These are phyloP conservation scores for Colinus virginianus DNA, from an alignment of 2,113 vertebrate species.

Conservation along the genomic window DNA sequence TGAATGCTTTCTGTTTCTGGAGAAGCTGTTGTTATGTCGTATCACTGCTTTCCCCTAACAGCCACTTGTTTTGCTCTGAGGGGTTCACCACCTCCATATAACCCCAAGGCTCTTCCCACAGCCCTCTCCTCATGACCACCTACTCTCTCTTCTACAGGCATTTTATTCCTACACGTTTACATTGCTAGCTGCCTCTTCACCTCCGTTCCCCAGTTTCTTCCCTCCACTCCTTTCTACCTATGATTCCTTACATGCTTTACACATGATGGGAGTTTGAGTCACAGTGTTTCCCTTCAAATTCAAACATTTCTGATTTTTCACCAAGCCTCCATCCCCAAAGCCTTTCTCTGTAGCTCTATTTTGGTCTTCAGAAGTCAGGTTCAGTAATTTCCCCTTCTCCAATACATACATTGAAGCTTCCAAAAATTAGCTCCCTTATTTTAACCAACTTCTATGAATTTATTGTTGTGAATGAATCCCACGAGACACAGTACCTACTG, in stretches of 20 bases:
- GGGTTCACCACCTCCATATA: not conserved
- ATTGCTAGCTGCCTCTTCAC: not conserved
- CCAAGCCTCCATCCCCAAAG: not conserved
- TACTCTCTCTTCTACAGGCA: not conserved
- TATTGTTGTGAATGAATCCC: not conserved
- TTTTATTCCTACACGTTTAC: not conserved
- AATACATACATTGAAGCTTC: not conserved
- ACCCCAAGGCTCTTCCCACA: not conserved
- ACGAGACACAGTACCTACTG: not conserved
- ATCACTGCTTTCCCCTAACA: not conserved
- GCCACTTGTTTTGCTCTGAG: not conserved
- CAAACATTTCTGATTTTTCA: not conserved
- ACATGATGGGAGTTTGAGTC: not conserved
- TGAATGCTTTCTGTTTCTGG: not conserved
- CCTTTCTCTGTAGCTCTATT: not conserved
- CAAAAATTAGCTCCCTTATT: not conserved
- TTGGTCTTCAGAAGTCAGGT: not conserved
- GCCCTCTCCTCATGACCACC: not conserved
- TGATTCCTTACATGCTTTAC: not conserved
- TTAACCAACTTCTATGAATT: not conserved
- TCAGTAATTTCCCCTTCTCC: not conserved
- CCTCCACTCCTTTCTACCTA: not conserved
- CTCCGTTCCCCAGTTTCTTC: not conserved
- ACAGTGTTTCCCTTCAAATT: not conserved
- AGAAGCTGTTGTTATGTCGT: not conserved